Percentiles rank a stretch among this genome's conserved stretches.
phyloP scores from a whole-genome alignment of 2,888 invertebrate genomes.

The Lottia gigantea region DNA sequence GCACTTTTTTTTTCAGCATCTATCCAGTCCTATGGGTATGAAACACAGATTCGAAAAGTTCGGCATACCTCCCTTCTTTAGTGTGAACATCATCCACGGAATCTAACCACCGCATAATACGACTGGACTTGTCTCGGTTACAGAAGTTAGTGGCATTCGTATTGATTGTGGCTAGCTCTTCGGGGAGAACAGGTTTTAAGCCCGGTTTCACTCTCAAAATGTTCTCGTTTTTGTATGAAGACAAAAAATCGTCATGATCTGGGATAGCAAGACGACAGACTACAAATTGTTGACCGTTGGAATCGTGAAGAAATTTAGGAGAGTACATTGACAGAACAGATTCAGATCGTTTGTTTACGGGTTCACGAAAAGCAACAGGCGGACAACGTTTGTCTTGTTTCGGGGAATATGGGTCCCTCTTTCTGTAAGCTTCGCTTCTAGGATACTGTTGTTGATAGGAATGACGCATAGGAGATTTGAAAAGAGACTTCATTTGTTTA shows the following conservation, averaged over 20 bases:
- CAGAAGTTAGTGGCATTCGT: conserved; percentile 13
- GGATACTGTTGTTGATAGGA: not conserved
- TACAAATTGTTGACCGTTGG: not conserved
- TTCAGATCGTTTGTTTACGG: not conserved
- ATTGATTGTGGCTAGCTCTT: not conserved
- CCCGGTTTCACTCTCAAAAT: not conserved
- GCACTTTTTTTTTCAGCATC: not conserved
- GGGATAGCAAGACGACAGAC: not conserved
- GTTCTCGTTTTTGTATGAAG: not conserved
- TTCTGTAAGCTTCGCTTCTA: not conserved
- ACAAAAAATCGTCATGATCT: not conserved
- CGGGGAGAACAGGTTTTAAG: not conserved
- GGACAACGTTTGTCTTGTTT: not conserved
- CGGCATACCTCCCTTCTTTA: conserved; percentile 20
- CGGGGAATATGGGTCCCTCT: not conserved
- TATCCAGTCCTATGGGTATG: not conserved
- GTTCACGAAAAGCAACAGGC: not conserved
- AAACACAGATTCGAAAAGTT: conserved; percentile 7
- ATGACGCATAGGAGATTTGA: not conserved
- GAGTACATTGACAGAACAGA: not conserved
- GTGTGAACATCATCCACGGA: conserved; percentile 18
- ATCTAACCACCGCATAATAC: conserved; percentile 20
- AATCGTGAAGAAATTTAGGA: not conserved
- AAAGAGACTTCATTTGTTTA: not conserved
- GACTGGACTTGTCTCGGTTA: conserved; percentile 19